Evolutionary conservation across 2,797 vertebrate species (phyloP).

Genomic region (Tauraco hartlaubi): DNA sequence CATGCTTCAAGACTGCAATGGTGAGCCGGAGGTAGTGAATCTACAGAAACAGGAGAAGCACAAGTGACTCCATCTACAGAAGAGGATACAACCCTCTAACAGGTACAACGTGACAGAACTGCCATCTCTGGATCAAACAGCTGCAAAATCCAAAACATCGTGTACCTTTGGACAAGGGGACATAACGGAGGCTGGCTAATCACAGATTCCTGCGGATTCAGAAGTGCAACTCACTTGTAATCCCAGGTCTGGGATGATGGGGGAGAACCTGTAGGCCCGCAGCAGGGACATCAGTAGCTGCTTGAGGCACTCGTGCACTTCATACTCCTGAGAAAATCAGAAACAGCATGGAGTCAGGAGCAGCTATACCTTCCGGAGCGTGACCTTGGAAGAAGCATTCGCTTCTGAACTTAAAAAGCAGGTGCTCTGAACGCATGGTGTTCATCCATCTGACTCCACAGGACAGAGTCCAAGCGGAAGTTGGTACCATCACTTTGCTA

Average conservation of each 20-base stretch:
- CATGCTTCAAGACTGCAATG: slow-evolving; percentile 92
- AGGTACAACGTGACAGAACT: background rate
- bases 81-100: background rate
- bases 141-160: background rate
- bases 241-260: slow-evolving; percentile 95
- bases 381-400: background rate
- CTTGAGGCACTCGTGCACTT: slow-evolving; percentile 95
- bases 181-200: background rate
- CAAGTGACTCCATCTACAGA: background rate
- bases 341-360: background rate
- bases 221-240: slow-evolving; percentile 87
- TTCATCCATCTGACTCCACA: background rate
- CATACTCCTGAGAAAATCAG: slow-evolving; percentile 87
- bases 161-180: background rate
- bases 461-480: background rate
- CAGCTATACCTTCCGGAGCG: background rate
- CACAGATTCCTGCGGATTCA: background rate
- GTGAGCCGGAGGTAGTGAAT: slow-evolving; percentile 95
- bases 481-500: background rate
- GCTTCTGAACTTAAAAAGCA: background rate
- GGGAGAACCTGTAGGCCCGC: slow-evolving; percentile 95
- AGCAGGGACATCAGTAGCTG: slow-evolving; percentile 97
- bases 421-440: background rate
- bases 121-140: background rate
- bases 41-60: slow-evolving; percentile 74